Conservation (phyloP, 2,888 invertebrate genomes). For the Gibbula magus region DNA sequence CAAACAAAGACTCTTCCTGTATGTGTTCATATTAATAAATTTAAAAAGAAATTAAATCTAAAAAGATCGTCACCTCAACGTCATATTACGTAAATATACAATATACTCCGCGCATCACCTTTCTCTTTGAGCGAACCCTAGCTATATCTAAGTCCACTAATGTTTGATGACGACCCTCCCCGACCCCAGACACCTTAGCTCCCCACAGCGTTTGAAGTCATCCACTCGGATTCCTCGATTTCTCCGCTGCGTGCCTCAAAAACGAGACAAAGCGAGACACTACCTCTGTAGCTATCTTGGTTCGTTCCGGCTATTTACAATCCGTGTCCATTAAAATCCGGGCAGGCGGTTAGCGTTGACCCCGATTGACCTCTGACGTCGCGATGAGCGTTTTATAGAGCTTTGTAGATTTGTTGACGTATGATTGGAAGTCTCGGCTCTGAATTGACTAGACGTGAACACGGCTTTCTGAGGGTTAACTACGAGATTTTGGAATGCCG, state of each 20-base stretch:
- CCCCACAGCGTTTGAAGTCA: neutral
- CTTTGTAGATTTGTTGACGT: neutral
- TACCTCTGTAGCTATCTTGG: conserved; percentile 1
- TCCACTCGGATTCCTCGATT: neutral
- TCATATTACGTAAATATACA: too few species aligned
- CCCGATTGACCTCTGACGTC: neutral
- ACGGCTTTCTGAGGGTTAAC: neutral
- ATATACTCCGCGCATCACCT: too few species aligned
- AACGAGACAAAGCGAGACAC: neutral
- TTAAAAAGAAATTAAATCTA: too few species aligned
- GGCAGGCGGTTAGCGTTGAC: neutral
- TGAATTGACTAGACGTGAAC: neutral
- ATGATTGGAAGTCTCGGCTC: neutral
- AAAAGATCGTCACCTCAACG: too few species aligned
- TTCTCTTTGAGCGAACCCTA: neutral
- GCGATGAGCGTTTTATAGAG: neutral
- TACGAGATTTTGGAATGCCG: neutral
- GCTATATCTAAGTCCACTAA: neutral
- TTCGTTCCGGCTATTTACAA: conserved; percentile 5
- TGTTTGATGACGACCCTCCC: neutral
- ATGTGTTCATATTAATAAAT: too few species aligned
- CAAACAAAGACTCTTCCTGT: too few species aligned
- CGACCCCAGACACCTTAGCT: neutral
- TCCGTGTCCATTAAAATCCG: neutral
- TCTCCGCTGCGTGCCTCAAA: neutral